phyloP scores from a whole-genome alignment of 2,888 invertebrate species.

The Darwinula stevensoni region DNA sequence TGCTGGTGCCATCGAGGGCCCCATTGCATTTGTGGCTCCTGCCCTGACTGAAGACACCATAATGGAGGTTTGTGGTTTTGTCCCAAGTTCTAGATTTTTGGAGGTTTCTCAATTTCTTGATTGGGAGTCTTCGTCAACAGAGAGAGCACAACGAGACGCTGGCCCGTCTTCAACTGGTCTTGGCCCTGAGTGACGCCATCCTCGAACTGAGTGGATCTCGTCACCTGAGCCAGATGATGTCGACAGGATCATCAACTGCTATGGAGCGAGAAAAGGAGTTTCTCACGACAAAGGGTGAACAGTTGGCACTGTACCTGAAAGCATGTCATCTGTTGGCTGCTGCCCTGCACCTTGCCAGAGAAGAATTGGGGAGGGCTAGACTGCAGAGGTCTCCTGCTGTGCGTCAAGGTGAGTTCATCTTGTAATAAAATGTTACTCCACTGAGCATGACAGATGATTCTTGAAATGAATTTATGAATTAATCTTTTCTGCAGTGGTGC shows the following conservation, averaged over 20 bases:
- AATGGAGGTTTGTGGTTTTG: too few species aligned
- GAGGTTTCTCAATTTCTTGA: too few species aligned
- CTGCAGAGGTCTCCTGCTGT: slow-evolving; percentile 73
- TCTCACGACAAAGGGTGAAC: slow-evolving; percentile 39
- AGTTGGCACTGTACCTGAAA: slow-evolving; percentile 56
- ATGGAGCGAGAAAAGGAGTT: too few species aligned
- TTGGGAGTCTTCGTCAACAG: too few species aligned
- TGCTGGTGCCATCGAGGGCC: too few species aligned
- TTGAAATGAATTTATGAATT: too few species aligned
- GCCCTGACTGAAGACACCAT: slow-evolving; percentile 84
- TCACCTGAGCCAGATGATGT: too few species aligned
- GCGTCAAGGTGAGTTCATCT: slow-evolving; percentile 34
- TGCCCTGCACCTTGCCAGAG: slow-evolving; percentile 63
- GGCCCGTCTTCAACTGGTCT: slow-evolving; percentile 85
- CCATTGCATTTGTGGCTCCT: slow-evolving; percentile 69
- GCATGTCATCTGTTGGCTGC: slow-evolving; percentile 80
- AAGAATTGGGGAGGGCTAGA: slow-evolving; percentile 48
- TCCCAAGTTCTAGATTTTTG: too few species aligned
- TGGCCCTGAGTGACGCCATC: slow-evolving; percentile 79
- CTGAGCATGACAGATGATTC: too few species aligned
- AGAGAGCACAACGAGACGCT: slow-evolving; percentile 87
- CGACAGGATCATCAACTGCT: too few species aligned
- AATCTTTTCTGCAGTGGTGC: too few species aligned
- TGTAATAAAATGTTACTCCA: too few species aligned
- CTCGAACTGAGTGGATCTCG: slow-evolving; percentile 28